Conservation (phyloP, 1,140 invertebrate genomes). For the Ridgeia piscesae region DNA sequence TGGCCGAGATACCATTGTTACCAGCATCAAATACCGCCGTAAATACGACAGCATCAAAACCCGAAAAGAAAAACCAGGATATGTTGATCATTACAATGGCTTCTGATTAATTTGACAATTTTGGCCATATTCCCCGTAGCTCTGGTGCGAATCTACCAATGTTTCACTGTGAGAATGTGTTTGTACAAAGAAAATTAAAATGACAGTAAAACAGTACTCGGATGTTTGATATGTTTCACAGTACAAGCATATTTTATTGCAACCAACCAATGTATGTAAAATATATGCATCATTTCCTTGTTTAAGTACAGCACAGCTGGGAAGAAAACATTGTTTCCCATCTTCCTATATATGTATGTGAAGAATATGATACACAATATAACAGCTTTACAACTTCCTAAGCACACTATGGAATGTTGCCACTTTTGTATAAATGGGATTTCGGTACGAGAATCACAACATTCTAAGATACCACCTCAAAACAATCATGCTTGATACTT, state of each 20-base stretch:
- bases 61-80: slow-evolving; percentile 30
- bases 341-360: neutral
- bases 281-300: neutral
- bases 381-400: neutral
- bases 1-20: slow-evolving; percentile 77
- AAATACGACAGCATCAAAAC: slow-evolving; percentile 70
- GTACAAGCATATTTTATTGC: neutral
- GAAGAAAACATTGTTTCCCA: neutral
- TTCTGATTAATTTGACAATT: neutral
- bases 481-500: neutral
- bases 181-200: neutral
- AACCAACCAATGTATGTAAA: neutral
- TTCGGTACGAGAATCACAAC: neutral
- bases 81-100: slow-evolving; percentile 27
- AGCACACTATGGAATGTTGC: neutral
- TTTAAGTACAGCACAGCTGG: neutral
- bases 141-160: neutral
- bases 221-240: neutral
- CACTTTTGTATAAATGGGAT: neutral
- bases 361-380: neutral
- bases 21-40: slow-evolving; percentile 77
- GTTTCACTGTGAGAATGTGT: neutral
- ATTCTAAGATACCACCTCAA: neutral
- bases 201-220: neutral
- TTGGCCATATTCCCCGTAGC: neutral